Base-by-base conservation (phyloP, 2,113 vertebrate species). In the Halcyon senegalensis region DNA sequence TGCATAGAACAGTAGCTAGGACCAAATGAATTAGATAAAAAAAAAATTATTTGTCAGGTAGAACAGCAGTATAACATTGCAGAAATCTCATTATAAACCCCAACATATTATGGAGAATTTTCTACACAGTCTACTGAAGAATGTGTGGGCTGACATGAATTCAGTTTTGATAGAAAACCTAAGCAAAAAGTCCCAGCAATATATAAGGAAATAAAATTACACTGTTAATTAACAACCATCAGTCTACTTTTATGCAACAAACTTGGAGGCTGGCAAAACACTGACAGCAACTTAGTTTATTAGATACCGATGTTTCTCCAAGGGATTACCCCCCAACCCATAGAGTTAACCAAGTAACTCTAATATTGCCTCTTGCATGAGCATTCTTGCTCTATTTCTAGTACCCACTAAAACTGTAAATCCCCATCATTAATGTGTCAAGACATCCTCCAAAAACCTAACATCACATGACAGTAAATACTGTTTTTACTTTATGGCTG, bases 1-100 rank as follows among this genome's bases (percentile, higher is more conserved):
- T 82, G 8, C 66, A 89, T 82, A 72, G 53, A 93, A 60, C 13
- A 62, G 91, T 91, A 93, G 20, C 58, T 82, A 82, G 37, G 80
- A 66, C 2, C 20, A 66, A 91, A 69, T 53, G 23, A 53, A 84
- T 72, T 67, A 84, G 74, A 72, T 27, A 75, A 83, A 88, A 85
- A 88, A 3, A 1, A 2, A 80, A 25, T 37, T 62, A 39, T 63
- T 82, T 90, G 3, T 81, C 53, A 62, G 43, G 43, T 64, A 53
- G 35, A 94, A 28, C 11, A 84, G 25, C 31, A 74, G 3, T 31
- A 68, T 44, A 31, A 25, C 21, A 62, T 24, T 84, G 33, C 43
- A 94, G 35, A 75, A 72, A 84, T 87, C 9, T 81, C 17, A 24
- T 76, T 90, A 63, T 35, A 81, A 80, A 50, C 4, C 14, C 16